phyloP scores from a whole-genome alignment of 2,113 vertebrate species.

The Aldabrachelys gigantea region DNA sequence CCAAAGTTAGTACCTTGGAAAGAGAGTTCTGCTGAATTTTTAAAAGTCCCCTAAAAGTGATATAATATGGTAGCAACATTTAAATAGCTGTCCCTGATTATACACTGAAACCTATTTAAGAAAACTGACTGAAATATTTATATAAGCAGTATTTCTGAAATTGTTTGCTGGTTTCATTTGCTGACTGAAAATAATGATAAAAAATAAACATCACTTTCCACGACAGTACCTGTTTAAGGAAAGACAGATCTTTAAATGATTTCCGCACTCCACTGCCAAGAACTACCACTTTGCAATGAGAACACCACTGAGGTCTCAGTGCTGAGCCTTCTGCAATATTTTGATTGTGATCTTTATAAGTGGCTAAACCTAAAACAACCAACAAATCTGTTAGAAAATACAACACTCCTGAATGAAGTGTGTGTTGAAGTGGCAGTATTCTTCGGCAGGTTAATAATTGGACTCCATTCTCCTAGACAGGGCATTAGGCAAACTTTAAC shows the following conservation, averaged over 20 bases:
- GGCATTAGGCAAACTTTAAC: not conserved
- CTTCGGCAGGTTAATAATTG: not conserved
- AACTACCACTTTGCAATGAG: constrained; percentile 92
- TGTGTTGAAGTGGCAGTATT: not conserved
- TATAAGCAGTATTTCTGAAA: fast-evolving
- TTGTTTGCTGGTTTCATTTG: not conserved
- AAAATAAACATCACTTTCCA: fast-evolving
- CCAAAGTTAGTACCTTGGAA: not conserved
- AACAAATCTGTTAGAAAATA: not conserved
- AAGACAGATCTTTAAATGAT: constrained; percentile 82
- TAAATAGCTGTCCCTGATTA: not conserved
- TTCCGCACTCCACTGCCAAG: constrained; percentile 90
- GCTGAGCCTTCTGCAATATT: constrained; percentile 71
- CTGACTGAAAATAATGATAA: fast-evolving
- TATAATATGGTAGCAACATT: not conserved
- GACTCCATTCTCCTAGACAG: not conserved
- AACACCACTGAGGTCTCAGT: constrained; percentile 86
- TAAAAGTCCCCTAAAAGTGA: not conserved
- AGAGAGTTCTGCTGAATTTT: not conserved
- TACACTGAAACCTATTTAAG: not conserved
- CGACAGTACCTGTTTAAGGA: constrained; percentile 76
- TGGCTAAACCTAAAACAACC: constrained; percentile 75
- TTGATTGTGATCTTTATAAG: constrained; percentile 77
- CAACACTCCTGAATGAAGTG: not conserved
- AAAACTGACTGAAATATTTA: not conserved